A percentile compares a stretch with the other conserved stretches of the same genome.
phyloP scores from a whole-genome alignment of 2,797 vertebrate genomes.

The Rhinoraja longicauda region DNA sequence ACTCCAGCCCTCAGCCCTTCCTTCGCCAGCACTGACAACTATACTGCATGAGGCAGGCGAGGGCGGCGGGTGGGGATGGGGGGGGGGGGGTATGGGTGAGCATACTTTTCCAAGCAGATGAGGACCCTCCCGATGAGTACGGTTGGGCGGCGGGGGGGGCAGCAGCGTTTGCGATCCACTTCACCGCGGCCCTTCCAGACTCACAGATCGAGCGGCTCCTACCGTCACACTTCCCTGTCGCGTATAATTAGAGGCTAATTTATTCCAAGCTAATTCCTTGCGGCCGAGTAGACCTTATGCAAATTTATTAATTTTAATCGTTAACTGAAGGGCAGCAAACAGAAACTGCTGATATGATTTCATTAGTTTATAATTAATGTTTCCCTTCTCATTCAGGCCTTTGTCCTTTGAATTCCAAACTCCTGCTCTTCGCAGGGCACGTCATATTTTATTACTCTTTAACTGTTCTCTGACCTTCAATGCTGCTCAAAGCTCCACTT shows the following conservation, averaged over 20 bases:
- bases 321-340: conserved; percentile 25
- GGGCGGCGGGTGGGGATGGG: background rate
- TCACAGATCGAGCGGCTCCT: background rate
- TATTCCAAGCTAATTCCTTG: background rate
- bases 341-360: background rate
- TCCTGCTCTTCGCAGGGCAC: background rate
- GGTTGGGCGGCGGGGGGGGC: background rate
- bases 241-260: conserved; percentile 2
- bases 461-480: background rate
- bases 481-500: background rate
- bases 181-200: no score
- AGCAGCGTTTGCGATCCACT: no score
- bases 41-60: background rate
- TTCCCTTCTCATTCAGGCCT: background rate
- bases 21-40: background rate
- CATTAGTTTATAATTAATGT: conserved; percentile 11
- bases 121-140: background rate
- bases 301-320: background rate
- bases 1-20: background rate
- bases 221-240: no score
- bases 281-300: background rate
- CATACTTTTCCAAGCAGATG: background rate
- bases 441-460: background rate
- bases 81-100: background rate
- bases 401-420: background rate